Base-by-base conservation (phyloP, 1,140 invertebrate genomes). In the Formica exsecta region DNA sequence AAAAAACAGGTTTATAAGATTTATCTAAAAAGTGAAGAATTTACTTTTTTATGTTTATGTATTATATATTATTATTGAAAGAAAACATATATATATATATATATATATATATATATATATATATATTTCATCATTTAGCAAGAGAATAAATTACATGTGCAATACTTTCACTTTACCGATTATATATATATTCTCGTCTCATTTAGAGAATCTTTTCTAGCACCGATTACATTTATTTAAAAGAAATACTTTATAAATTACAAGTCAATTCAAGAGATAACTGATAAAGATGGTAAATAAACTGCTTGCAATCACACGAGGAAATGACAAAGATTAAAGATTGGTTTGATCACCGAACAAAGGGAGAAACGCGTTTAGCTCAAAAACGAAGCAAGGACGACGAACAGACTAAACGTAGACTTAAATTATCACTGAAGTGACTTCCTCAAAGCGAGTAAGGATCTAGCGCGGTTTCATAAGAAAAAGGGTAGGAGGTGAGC, bases 401-500 rank as follows among this genome's bases (percentile, higher is more conserved):
- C n/a, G 32, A 73, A 61, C 57, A 73, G 16, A 25, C 22, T n/a
- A 38, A 36, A 44, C 44, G 61, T 74, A 44, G 5, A 13, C 19
- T 3, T 54, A 29, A 41, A 59, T 64, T 80, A 68, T 51, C 38
- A 86, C 88, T 89, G 89, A 76, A 38, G 25, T 29, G 9, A 4
- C 16, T 87, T 76, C 48, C 16, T 38, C 22, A 70, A 73, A 19
- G 54, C 41, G 44, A 29, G 51, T 22, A 61, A 71, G 51, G 44
- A 83, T 88, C 61, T 73, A 64, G 41, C 54, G 6, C 25, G 29
- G 48, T 25, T 75, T 19, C 13, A 54, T 6, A 54, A 73, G 25
- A 29, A 68, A 89, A 57, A 68, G 57, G 83, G 88, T 36, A 86
- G 74, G 70, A 62, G 66, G 41, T 44, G 1, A 54, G 66, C 70